Base-by-base conservation (phyloP, 2,888 invertebrate genomes). In the Barypeithes pellucidus region DNA sequence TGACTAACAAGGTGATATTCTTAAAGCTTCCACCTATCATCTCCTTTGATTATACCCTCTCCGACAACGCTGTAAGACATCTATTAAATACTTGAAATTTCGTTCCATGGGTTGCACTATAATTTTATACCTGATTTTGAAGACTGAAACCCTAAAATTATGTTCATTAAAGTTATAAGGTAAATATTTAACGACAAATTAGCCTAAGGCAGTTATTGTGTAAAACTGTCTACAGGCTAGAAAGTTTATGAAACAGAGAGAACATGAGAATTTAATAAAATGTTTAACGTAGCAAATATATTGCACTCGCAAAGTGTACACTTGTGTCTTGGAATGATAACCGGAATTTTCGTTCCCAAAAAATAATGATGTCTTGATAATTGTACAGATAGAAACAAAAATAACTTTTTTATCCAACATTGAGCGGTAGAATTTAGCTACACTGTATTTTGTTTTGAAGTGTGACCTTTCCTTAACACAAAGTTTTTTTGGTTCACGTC, bases 1-100 rank as follows among this genome's bases (percentile, higher is more conserved):
- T 50, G 50, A 24, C 50, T 50, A 50, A 50, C 50, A 50, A 50
- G 50, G 50, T 50, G 50, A 50, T 50, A 50, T 50, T 50, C 24
- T 24, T 50, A 50, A 50, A 50, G 50, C 50, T 22, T 50, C 24
- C n/a, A 50, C 50, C 24, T 50, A 50, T 50, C 47, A 47, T 47
- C 50, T 24, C 0, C 50, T 50, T 50, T 50, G 50, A 50, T 50
- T 50, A 50, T 50, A 50, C 24, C 24, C 24, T 50, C 24, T 50
- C 50, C 50, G 50, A 50, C 22, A 22, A 24, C n/a, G 24, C 22
- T 50, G 50, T 24, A 20, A 24, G 50, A 50, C 50, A 24, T 22
- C 50, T 2, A n/a, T 50, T 50, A 50, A 50, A 50, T 50, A 7
- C 24, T 24, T 50, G 50, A 50, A 50, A 50, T 50, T 50, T 50